These are phyloP conservation scores for Anableps anableps DNA, from an alignment of 2,797 vertebrate genomes.

Conservation along the genomic window DNA sequence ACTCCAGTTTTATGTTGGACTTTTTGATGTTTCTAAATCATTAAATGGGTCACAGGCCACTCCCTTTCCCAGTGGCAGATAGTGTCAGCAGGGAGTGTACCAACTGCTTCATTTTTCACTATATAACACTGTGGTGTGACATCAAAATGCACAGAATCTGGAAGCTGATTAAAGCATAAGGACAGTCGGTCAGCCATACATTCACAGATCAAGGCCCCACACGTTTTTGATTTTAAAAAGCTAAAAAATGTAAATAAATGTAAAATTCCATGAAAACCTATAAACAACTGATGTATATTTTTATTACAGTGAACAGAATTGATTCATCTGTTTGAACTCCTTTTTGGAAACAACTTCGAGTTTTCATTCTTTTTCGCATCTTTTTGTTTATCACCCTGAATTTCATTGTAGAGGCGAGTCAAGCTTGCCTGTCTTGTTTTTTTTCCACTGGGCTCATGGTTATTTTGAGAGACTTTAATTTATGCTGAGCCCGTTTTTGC, in stretches of 20 bases:
- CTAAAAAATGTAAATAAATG: slow-evolving; percentile 56
- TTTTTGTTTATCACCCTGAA: slow-evolving; percentile 1
- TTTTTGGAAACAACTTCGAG: background rate
- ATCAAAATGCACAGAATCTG: slow-evolving; percentile 72
- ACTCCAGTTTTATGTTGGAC: slow-evolving; percentile 18
- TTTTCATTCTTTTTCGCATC: slow-evolving; percentile 7
- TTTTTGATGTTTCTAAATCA: slow-evolving; percentile 43
- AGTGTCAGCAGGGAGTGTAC: slow-evolving; percentile 66
- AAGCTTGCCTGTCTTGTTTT: slow-evolving; percentile 26
- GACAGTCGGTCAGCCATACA: slow-evolving; percentile 41
- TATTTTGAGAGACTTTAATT: slow-evolving; percentile 80
- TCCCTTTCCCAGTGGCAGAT: slow-evolving; percentile 67
- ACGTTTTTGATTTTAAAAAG: slow-evolving; percentile 19
- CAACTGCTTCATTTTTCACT: slow-evolving; percentile 71
- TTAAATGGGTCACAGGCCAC: slow-evolving; percentile 68
- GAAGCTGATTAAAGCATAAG: slow-evolving; percentile 63
- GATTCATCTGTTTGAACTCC: slow-evolving; percentile 42
- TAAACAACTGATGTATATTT: slow-evolving; percentile 40
- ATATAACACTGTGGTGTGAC: slow-evolving; percentile 50
- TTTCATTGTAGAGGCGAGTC: slow-evolving; percentile 19
- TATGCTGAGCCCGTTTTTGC: slow-evolving; percentile 76
- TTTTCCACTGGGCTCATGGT: slow-evolving; percentile 60
- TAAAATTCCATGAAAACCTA: slow-evolving; percentile 44
- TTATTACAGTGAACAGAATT: slow-evolving; percentile 44
- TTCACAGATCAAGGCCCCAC: slow-evolving; percentile 1